These are phyloP conservation scores for Diplodus sargus DNA, from an alignment of 2,797 vertebrate species.

Conservation along the genomic window DNA sequence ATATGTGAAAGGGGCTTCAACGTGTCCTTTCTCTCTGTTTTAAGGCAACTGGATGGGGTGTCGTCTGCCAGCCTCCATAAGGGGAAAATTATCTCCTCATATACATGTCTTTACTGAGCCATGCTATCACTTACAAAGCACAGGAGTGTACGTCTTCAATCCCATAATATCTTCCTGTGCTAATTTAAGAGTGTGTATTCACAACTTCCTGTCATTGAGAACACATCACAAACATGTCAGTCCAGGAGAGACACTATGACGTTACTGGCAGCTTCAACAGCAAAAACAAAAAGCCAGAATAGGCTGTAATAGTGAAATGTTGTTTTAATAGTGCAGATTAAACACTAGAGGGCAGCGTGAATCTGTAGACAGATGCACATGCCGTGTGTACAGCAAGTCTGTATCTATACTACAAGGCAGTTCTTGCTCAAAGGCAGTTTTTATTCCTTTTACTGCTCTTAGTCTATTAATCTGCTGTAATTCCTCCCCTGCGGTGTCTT, in stretches of 20 bases:
- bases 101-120: neutral
- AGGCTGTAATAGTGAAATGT: neutral
- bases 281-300: neutral
- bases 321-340: neutral
- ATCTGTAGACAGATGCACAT: neutral
- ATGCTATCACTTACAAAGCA: neutral
- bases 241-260: neutral
- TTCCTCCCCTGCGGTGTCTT: too few species aligned
- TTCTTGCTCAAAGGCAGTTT: neutral
- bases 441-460: too few species aligned
- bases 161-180: conserved; percentile 7
- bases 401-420: neutral
- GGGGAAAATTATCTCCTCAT: conserved; percentile 7
- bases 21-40: conserved; percentile 12
- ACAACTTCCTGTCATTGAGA: neutral
- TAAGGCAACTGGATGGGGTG: conserved; percentile 15
- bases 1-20: conserved; percentile 23
- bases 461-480: too few species aligned
- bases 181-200: too few species aligned
- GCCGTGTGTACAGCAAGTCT: neutral
- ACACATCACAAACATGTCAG: neutral
- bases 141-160: neutral
- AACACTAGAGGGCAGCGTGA: conserved; percentile 55
- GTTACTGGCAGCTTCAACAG: neutral
- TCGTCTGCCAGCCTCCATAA: conserved; percentile 9